Evolutionary conservation across 2,888 invertebrate species (phyloP).

Genomic region (Drosophila limbata): DNA sequence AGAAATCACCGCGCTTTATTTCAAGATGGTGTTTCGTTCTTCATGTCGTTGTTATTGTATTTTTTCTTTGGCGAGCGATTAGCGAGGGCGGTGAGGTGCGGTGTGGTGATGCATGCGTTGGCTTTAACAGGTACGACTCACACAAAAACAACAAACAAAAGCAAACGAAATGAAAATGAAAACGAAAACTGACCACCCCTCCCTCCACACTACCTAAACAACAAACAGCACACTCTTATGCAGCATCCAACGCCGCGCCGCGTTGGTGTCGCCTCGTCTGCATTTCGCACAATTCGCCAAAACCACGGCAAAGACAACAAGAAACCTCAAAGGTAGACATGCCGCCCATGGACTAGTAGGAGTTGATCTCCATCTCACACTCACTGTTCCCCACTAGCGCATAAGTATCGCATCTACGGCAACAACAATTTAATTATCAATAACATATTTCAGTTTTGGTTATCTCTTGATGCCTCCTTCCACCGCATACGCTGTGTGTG

Average conservation of each 20-base stretch:
- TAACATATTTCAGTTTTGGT: constrained; percentile 68
- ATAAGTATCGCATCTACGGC: constrained; percentile 30
- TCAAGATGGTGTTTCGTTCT: constrained; percentile 51
- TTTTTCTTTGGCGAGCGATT: constrained; percentile 25
- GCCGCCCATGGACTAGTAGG: constrained; percentile 32
- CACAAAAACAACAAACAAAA: constrained; percentile 12
- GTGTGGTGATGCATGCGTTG: constrained; percentile 13
- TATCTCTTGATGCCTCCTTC: constrained; percentile 30
- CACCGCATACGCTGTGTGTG: constrained; percentile 3
- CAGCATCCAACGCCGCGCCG: constrained; percentile 33
- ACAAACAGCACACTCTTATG: constrained; percentile 23
- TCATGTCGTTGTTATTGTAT: constrained; percentile 4
- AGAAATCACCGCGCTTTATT: constrained; percentile 65
- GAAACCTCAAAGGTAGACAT: constrained; percentile 45
- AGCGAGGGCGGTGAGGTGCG: constrained; percentile 13
- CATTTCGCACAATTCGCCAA: constrained; percentile 49
- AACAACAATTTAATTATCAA: constrained; percentile 71
- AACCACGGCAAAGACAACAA: constrained; percentile 23
- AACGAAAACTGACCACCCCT: constrained; percentile 43
- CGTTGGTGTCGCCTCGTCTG: constrained; percentile 47
- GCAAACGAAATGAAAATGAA: constrained; percentile 55
- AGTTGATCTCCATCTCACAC: constrained; percentile 21
- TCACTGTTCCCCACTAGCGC: constrained; percentile 5
- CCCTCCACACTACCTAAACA: constrained; percentile 8
- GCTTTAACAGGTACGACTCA: constrained; percentile 22